A percentile compares a stretch with the other conserved stretches of the same genome.
phyloP scores from a whole-genome alignment of 1,140 invertebrate species.

The Ceratosolen solmsi region DNA sequence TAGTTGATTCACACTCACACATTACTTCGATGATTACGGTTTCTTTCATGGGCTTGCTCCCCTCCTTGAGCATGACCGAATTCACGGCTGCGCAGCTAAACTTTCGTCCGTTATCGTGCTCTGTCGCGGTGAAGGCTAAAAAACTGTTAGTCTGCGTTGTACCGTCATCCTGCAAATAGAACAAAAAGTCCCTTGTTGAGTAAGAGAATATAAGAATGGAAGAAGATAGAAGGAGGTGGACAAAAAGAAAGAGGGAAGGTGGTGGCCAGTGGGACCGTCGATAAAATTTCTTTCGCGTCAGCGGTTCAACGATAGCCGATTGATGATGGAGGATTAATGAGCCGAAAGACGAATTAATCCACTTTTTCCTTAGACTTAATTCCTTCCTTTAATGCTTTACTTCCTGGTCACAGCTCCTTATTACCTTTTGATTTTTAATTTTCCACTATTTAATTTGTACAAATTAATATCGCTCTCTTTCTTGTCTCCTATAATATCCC shows the following conservation, averaged over 20 bases:
- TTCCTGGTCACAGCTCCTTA: neutral
- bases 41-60: slow-evolving; percentile 81
- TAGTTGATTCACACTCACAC: slow-evolving; percentile 80
- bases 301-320: slow-evolving; percentile 38
- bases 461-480: neutral
- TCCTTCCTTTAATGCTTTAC: slow-evolving; percentile 15
- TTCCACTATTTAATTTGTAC: neutral
- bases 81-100: slow-evolving; percentile 89
- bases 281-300: slow-evolving; percentile 50
- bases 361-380: slow-evolving; percentile 38
- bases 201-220: neutral
- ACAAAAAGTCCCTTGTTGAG: slow-evolving; percentile 38
- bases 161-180: slow-evolving; percentile 78
- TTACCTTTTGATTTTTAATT: neutral
- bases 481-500: neutral
- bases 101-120: slow-evolving; percentile 85
- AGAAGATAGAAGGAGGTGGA: neutral
- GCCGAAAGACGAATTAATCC: slow-evolving; percentile 45
- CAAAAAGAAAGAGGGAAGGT: neutral
- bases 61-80: slow-evolving; percentile 81
- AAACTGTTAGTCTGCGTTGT: slow-evolving; percentile 86
- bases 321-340: slow-evolving; percentile 47
- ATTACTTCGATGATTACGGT: slow-evolving; percentile 83
- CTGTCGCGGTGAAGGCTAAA: slow-evolving; percentile 83
- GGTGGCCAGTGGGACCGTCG: slow-evolving; percentile 11